Base-by-base conservation (phyloP, 2,113 vertebrate genomes). In the Hylia prasina region DNA sequence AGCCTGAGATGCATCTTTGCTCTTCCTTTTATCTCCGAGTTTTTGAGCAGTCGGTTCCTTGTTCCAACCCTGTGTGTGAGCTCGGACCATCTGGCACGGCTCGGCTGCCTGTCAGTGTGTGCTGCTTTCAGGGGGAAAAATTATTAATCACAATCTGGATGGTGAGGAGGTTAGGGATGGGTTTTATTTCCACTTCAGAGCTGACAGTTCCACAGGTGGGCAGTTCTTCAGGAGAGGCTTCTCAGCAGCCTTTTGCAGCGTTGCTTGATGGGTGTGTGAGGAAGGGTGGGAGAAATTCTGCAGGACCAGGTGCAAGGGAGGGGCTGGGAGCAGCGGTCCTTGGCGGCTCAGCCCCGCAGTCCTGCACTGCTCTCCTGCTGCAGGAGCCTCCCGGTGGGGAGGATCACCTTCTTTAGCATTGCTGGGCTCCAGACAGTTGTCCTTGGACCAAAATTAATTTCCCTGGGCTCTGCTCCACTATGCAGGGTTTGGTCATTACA, bases 141-240 rank as follows among this genome's bases (percentile, higher is more conserved):
- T 78, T 83, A 82, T 64, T 90, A 94, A 95, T 68, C 90, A 87
- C 90, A 96, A 79, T 93, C 93, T 97, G 94, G 72, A 95, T 84
- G 88, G 37, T 1, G 4, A 75, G 40, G 25, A 51, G 44, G 7
- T 69, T 78, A 64, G 82, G 79, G 35, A 45, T 39, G 4, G 66
- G 23, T 66, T 82, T 94, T 33, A 19, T 56, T 73, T 89, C 60
- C 40, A 3, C 60, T 80, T 58, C n/a, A 13, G 80, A 70, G 64
- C 82, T 89, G 85, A 16, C 16, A 22, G 60, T 75, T 66, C 82
- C 31, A 77, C 76, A 82, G 76, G 82, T 90, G 40, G 53, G 64
- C 40, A 51, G 65, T 1, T n/a, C 53, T 85, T 65, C 42, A 50
- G 79, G 31, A 22, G 2, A n/a, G 44, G 72, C 44, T 82, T 83